Base-by-base conservation (phyloP, 1,140 invertebrate genomes). In the Drusus annulatus region DNA sequence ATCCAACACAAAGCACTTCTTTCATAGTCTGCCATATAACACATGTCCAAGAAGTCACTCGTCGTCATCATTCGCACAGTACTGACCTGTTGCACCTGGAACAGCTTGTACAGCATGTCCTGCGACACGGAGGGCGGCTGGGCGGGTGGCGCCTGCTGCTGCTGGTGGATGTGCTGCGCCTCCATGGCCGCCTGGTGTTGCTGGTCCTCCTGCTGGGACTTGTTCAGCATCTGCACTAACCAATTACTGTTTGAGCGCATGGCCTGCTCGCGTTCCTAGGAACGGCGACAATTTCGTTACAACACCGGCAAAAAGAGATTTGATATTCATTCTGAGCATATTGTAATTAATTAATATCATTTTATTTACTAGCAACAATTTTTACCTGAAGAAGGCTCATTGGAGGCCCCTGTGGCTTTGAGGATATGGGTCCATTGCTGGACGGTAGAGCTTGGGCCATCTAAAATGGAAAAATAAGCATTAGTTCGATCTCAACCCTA, bases 371-470 rank as follows among this genome's bases (percentile, higher is more conserved):
- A 54, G 25, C 62, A 51, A 19, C 17, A 71, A 45, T 51, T 1
- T 63, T 76, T 88, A 93, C 92, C 90, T 93, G 93, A 86, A 93
- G 87, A 28, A 93, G 85, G 81, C 90, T 93, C 86, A 93, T 90
- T 19, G 91, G 91, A 80, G 90, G 91, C 19, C 91, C 90, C 80
- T 90, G 91, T 45, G 85, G 83, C 78, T 89, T n/a, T 87, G 80
- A 76, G 51, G 81, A 71, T 19, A 88, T 87, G 25, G 90, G 90
- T 75, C 92, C 92, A 81, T 92, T 91, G 13, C 89, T 88, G 58
- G 91, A 90, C 77, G 92, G 88, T 54, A 93, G 90, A 80, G 91
- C 92, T 90, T 93, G 92, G 85, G 92, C 93, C 87, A 94, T 86
- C 92, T 93, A 83, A 7, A 84, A 50, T 7, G 36, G 8, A 77